These are phyloP conservation scores for Atta texana DNA, from an alignment of 1,140 invertebrate genomes.

Conservation along the genomic window DNA sequence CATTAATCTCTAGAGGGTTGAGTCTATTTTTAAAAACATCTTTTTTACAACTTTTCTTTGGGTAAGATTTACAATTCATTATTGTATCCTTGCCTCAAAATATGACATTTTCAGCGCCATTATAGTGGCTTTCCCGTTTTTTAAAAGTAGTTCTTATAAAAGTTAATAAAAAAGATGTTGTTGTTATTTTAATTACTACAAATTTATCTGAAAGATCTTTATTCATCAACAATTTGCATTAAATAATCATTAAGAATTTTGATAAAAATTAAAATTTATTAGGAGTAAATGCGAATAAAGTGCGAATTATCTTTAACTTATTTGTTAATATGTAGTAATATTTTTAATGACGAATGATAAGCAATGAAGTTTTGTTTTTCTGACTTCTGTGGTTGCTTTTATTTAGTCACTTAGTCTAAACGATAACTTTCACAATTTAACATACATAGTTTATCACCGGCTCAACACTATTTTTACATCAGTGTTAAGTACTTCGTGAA, in stretches of 20 bases:
- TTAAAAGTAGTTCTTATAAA: too few species aligned
- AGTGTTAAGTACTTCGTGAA: constrained; percentile 2
- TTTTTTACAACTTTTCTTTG: too few species aligned
- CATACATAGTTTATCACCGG: neutral
- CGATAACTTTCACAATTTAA: constrained; percentile 31
- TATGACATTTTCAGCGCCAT: too few species aligned
- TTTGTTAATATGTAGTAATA: neutral
- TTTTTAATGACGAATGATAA: neutral
- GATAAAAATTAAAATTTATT: neutral
- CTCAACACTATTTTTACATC: neutral
- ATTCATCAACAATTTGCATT: neutral
- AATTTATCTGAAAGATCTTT: neutral
- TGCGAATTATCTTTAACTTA: neutral
- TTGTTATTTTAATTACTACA: neutral
- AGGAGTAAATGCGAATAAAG: neutral
- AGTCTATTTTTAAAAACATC: too few species aligned
- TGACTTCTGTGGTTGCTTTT: constrained; percentile 5
- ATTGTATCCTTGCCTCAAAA: too few species aligned
- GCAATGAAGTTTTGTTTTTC: neutral
- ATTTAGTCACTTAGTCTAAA: neutral
- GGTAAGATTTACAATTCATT: too few species aligned
- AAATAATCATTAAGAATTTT: neutral
- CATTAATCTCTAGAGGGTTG: neutral
- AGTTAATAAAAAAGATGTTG: too few species aligned
- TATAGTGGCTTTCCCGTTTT: too few species aligned